Conservation (phyloP, 2,113 vertebrate genomes). For the Thamnaconus septentrionalis region DNA sequence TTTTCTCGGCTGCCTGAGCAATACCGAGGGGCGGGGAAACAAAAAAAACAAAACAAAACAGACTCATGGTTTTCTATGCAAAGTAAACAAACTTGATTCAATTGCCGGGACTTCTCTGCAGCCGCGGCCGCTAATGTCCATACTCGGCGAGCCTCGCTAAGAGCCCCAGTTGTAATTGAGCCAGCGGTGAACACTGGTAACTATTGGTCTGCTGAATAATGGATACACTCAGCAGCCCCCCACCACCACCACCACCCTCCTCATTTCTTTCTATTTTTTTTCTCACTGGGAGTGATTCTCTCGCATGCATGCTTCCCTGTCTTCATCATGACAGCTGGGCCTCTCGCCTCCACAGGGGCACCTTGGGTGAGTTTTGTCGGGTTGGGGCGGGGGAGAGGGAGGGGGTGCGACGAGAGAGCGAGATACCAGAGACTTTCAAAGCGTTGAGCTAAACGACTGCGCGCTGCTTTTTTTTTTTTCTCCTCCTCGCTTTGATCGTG, state of each 20-base stretch:
- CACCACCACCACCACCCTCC: neutral
- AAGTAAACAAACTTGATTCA: slow-evolving; percentile 12
- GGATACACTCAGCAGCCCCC: slow-evolving; percentile 35
- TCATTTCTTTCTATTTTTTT: slow-evolving; percentile 23
- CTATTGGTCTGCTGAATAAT: slow-evolving; percentile 64
- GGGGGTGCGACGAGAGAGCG: neutral
- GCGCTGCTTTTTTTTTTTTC: too few species aligned
- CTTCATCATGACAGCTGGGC: slow-evolving; percentile 43
- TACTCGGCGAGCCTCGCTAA: slow-evolving; percentile 6
- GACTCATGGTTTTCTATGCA: slow-evolving; percentile 10
- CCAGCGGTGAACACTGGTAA: slow-evolving; percentile 42
- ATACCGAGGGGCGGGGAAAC: neutral
- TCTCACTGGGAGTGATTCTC: neutral
- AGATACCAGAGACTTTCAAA: slow-evolving; percentile 1
- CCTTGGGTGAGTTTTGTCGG: too few species aligned
- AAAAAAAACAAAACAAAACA: neutral
- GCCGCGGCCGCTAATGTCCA: slow-evolving; percentile 5
- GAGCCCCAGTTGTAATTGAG: slow-evolving; percentile 46
- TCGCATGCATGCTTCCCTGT: slow-evolving; percentile 38
- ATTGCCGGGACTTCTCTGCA: slow-evolving; percentile 2
- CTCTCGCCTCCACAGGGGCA: slow-evolving; percentile 1
- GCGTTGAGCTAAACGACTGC: neutral
- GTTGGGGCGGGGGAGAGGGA: too few species aligned
- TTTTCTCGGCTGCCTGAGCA: neutral
- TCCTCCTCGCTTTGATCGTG: neutral